These are phyloP conservation scores for Nipponacmea schrenckii DNA, from an alignment of 2,888 invertebrate genomes.

Conservation along the genomic window DNA sequence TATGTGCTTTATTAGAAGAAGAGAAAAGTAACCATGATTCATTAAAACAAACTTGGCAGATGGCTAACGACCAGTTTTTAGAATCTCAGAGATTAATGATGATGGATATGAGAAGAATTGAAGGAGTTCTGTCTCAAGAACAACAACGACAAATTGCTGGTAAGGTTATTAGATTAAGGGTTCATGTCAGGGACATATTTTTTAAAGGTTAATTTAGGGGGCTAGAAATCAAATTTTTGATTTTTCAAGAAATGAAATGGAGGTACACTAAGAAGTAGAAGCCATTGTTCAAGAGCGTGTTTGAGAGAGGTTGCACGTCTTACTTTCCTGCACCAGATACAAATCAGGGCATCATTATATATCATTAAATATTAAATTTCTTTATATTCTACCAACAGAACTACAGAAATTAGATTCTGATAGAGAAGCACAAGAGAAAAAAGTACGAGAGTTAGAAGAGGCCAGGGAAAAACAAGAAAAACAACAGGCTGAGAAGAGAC, in stretches of 20 bases:
- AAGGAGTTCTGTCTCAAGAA: constrained; percentile 67
- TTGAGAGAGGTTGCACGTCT: too few relatives aligned
- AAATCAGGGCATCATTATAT: background rate
- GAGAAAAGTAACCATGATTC: constrained; percentile 69
- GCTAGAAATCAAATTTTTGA: too few relatives aligned
- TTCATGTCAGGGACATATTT: too few relatives aligned
- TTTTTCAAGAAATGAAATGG: too few relatives aligned
- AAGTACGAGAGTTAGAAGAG: constrained; percentile 58
- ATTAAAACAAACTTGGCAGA: constrained; percentile 70
- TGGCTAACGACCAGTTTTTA: constrained; percentile 71
- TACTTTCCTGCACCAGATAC: too few relatives aligned
- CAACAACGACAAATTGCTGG: constrained; percentile 68
- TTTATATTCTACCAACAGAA: constrained; percentile 42
- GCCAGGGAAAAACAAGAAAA: constrained; percentile 50
- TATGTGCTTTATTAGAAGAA: constrained; percentile 67
- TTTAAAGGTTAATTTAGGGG: too few relatives aligned
- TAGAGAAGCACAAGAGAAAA: constrained; percentile 61
- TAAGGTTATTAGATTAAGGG: constrained; percentile 27
- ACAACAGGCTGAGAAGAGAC: constrained; percentile 44
- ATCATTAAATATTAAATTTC: background rate
- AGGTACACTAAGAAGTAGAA: too few relatives aligned
- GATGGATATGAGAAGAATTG: constrained; percentile 69
- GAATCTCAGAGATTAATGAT: constrained; percentile 69
- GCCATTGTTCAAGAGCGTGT: too few relatives aligned
- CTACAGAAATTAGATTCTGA: constrained; percentile 65